Evolutionary conservation across 2,888 invertebrate species (phyloP).

Genomic region (Parnassius orleans): DNA sequence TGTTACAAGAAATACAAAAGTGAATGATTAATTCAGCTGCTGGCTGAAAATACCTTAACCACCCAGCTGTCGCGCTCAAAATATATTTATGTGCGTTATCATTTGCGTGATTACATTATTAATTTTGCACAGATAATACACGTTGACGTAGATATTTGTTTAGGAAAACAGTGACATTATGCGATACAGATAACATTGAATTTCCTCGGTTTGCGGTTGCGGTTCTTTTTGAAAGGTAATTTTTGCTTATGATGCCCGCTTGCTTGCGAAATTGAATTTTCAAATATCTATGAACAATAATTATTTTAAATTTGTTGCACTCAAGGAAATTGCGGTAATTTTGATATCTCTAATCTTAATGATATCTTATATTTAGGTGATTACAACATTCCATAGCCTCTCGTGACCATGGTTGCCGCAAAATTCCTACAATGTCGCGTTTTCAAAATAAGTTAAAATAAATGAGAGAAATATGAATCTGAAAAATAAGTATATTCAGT

Average conservation of each 20-base stretch:
- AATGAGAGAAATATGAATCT: too few relatives aligned
- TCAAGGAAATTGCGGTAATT: too few relatives aligned
- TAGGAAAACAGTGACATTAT: slow-evolving; percentile 59
- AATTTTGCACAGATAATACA: slow-evolving; percentile 37
- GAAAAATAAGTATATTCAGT: too few relatives aligned
- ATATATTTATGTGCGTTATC: slow-evolving; percentile 25
- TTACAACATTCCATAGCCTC: too few relatives aligned
- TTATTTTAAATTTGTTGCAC: too few relatives aligned
- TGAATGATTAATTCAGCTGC: slow-evolving; percentile 1
- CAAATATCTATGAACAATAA: too few relatives aligned
- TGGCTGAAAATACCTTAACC: slow-evolving; percentile 20
- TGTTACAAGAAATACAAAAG: slow-evolving; percentile 16
- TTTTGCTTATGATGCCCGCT: slow-evolving; percentile 31
- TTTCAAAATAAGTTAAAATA: too few relatives aligned
- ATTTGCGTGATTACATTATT: slow-evolving; percentile 30
- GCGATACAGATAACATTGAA: slow-evolving; percentile 56
- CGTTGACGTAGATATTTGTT: slow-evolving; percentile 57
- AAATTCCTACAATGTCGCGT: too few relatives aligned
- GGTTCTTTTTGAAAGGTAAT: slow-evolving; percentile 50
- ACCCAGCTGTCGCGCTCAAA: slow-evolving; percentile 11
- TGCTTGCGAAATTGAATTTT: slow-evolving; percentile 15
- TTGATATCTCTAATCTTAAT: too few relatives aligned
- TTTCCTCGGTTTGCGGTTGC: slow-evolving; percentile 63
- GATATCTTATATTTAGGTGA: too few relatives aligned
- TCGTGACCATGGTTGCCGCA: too few relatives aligned